phyloP scores from a whole-genome alignment of 2,797 vertebrate genomes.

The Hydrolagus colliei region DNA sequence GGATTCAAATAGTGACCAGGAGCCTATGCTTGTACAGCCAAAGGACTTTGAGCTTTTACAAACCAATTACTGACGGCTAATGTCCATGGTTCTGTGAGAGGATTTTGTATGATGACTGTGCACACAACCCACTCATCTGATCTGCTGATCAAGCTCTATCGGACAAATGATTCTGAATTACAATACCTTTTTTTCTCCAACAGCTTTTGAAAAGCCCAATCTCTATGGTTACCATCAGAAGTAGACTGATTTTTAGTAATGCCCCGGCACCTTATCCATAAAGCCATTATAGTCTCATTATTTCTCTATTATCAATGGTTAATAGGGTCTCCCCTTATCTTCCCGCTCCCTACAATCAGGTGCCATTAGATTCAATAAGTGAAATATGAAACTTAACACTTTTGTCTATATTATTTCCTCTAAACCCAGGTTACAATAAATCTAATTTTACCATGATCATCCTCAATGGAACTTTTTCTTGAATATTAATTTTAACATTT shows the following conservation, averaged over 20 bases:
- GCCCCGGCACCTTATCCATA: background rate
- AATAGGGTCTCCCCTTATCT: background rate
- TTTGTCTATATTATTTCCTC: background rate
- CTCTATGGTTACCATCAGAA: constrained; percentile 2
- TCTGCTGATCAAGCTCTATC: background rate
- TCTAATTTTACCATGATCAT: background rate
- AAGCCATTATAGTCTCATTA: constrained; percentile 21
- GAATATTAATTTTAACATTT: too few species aligned
- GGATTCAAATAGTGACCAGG: background rate
- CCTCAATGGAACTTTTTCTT: background rate
- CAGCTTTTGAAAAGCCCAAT: background rate
- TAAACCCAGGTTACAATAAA: background rate
- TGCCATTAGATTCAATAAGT: constrained; percentile 6
- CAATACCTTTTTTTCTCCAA: background rate
- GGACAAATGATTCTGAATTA: background rate
- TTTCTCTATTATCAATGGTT: background rate
- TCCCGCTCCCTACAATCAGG: background rate
- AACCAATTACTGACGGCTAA: too few species aligned
- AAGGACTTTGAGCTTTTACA: too few species aligned
- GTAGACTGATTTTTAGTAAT: background rate
- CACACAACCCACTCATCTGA: background rate
- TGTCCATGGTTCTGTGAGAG: background rate
- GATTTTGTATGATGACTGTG: background rate
- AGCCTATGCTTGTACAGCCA: background rate
- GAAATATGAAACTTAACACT: background rate